Evolutionary conservation across 2,113 vertebrate genomes (phyloP), one percentile per base, ranked within the genome.

Genomic region (Tympanuchus pallidicinctus): DNA sequence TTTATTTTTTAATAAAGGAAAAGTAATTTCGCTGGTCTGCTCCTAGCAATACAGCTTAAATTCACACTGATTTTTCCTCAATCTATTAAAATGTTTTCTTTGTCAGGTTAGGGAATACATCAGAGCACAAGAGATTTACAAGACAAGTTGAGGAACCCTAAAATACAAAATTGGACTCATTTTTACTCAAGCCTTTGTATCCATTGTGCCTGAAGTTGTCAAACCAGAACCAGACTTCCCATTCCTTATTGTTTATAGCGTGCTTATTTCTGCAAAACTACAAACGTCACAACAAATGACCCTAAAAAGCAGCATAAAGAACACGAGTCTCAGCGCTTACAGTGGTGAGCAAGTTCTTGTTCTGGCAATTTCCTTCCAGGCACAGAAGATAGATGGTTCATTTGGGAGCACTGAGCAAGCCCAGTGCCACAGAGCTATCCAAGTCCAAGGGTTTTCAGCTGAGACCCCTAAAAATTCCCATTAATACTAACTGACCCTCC

Each of bases 261-360:
- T 75, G 36, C 30, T 89, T 86, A 81, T 83, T 91, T 92, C 34
- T 72, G 56, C 72, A 71, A 89, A 93, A 48, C 88, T 20, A 6
- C 87, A 78, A 74, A 81, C 61, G 85, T 91, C 91, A 86, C 82
- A 83, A 86, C 78, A 91, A 85, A 86, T 28, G 72, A 94, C 81
- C 88, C 88, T 83, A 95, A 92, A 75, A 84, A 63, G 85, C 61
- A 74, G 30, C 61, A 87, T 34, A 91, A 89, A 92, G 94, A 85
- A 72, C 82, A 95, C 92, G 63, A 89, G 76, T 38, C 75, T 87
- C 83, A 77, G 82, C 74, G 47, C 32, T n/a, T 67, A 83, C 10
- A 28, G 77, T 32, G 5, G 82, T 81, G 61, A 92, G 60, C 79
- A 93, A 86, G 43, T 84, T 89, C 84, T 93, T 92, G 63, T 75